Conservation (phyloP, 2,888 invertebrate species). For the Palloptera scutellata region DNA sequence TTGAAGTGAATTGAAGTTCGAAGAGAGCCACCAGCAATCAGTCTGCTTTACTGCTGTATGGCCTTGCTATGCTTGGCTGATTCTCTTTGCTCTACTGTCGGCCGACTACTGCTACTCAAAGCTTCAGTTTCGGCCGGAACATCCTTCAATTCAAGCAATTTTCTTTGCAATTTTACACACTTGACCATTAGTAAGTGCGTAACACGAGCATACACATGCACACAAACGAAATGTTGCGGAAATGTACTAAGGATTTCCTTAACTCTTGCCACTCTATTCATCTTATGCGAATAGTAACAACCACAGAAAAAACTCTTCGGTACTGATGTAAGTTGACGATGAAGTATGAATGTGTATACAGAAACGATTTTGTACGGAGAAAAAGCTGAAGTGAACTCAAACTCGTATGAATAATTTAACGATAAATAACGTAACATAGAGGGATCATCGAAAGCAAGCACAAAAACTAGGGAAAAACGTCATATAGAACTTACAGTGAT, state of each 20-base stretch:
- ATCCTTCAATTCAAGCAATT: constrained; percentile 41
- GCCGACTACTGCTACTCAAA: not conserved
- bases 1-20: not conserved
- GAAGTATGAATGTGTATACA: not conserved
- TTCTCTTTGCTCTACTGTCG: not conserved
- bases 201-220: not conserved
- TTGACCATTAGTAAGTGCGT: constrained; percentile 49
- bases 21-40: not conserved
- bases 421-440: constrained; percentile 18
- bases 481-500: not conserved
- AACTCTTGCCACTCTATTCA: not conserved
- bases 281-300: not conserved
- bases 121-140: too few species aligned
- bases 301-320: not conserved
- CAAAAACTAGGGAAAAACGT: not conserved
- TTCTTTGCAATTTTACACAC: constrained; percentile 58
- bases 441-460: constrained; percentile 6
- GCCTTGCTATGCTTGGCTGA: not conserved
- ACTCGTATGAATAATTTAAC: constrained; percentile 56
- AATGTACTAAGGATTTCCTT: constrained; percentile 5
- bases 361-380: not conserved
- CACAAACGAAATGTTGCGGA: constrained; percentile 25
- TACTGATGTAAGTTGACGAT: not conserved
- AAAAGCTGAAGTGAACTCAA: constrained; percentile 58
- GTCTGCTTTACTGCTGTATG: not conserved